These are phyloP conservation scores for Cyanistes caeruleus DNA, from an alignment of 2,113 vertebrate species.

Conservation along the genomic window DNA sequence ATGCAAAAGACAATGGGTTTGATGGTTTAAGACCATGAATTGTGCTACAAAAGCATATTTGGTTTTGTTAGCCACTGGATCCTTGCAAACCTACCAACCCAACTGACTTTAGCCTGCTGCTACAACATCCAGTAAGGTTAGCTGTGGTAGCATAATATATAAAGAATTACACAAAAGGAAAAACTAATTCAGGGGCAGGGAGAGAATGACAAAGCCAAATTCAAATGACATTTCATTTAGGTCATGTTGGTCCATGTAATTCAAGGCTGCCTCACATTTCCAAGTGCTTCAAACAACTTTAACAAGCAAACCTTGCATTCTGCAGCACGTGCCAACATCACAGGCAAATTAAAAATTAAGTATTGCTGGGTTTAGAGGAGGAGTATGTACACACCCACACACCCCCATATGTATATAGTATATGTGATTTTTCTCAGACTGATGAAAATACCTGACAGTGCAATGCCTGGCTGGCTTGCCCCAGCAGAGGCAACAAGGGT, in stretches of 20 bases:
- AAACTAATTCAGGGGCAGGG: background rate
- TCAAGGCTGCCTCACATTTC: background rate
- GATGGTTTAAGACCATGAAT: background rate
- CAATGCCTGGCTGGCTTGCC: background rate
- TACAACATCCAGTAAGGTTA: background rate
- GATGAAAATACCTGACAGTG: background rate
- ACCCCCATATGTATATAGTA: fast-evolving
- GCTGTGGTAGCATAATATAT: background rate
- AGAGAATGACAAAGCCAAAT: background rate
- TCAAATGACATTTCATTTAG: background rate
- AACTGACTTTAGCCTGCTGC: background rate
- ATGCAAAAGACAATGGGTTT: background rate
- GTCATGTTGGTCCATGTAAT: fast-evolving
- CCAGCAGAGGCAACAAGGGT: background rate
- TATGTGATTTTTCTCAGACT: background rate
- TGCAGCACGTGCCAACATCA: background rate
- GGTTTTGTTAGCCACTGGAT: background rate
- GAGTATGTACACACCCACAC: fast-evolving
- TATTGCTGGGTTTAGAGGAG: background rate
- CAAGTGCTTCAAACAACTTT: background rate
- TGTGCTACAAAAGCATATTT: background rate
- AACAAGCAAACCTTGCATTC: background rate
- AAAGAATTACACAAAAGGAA: background rate
- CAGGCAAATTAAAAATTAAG: background rate
- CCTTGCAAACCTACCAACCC: background rate